Conservation (phyloP, 2,888 invertebrate species). For the Blera fallax region DNA sequence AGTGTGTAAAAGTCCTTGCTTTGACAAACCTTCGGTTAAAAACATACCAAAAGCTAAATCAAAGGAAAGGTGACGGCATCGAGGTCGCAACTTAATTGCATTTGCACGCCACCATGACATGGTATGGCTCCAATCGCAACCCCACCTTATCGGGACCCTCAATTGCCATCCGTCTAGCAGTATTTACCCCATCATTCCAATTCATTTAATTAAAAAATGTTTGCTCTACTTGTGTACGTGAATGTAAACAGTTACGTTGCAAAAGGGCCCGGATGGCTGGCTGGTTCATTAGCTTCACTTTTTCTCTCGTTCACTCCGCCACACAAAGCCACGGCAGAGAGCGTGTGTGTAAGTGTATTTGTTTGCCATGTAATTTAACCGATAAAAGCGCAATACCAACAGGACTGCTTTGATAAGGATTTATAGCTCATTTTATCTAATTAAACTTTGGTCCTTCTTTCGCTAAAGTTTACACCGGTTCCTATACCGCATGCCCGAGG, state of each 20-base stretch:
- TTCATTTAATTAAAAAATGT: conserved; percentile 71
- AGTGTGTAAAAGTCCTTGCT: background rate
- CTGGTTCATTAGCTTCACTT: conserved; percentile 56
- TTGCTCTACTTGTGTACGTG: conserved; percentile 60
- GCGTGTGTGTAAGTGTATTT: conserved; percentile 23
- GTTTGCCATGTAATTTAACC: conserved; percentile 57
- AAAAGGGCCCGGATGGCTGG: conserved; percentile 25
- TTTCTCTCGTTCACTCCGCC: background rate
- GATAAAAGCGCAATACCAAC: conserved; percentile 68
- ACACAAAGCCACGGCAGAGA: conserved; percentile 11
- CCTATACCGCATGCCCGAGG: background rate
- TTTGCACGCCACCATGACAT: conserved; percentile 55
- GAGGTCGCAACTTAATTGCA: conserved; percentile 66
- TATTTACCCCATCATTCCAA: conserved; percentile 70
- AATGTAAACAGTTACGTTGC: conserved; percentile 55
- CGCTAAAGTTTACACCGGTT: conserved; percentile 34
- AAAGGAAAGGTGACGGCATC: conserved; percentile 63
- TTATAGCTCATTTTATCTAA: conserved; percentile 71
- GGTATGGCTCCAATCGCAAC: conserved; percentile 16
- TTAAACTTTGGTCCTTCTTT: conserved; percentile 68
- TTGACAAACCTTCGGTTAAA: conserved; percentile 36
- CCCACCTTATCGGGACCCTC: conserved; percentile 37
- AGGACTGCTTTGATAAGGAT: conserved; percentile 67
- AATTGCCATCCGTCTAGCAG: conserved; percentile 54
- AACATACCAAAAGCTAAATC: conserved; percentile 51